Percentiles rank a stretch among this genome's conserved stretches.
Conservation (phyloP, 37 sponge, comb jelly and placozoan species). For the Theonella swinhoei region DNA sequence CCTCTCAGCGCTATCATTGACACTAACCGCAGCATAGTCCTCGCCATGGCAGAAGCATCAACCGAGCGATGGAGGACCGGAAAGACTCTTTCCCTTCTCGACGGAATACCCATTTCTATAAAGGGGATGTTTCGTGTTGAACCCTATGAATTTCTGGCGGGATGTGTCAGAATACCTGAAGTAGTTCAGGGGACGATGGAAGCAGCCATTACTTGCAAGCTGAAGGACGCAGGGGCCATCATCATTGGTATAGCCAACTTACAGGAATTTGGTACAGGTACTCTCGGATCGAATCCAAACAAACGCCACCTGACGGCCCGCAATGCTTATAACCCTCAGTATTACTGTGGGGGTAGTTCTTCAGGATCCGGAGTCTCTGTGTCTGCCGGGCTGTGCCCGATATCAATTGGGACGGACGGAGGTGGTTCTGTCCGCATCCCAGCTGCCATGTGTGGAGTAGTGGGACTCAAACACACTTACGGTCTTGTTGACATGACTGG, state of each 20-base stretch:
- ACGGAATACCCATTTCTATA: conserved; percentile 88
- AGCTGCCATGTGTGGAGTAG: conserved; percentile 84
- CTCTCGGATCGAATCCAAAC: conserved; percentile 89
- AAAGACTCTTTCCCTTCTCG: conserved; percentile 76
- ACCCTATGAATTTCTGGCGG: conserved; percentile 54
- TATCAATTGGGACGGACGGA: conserved; percentile 92
- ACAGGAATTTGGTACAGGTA: conserved; percentile 91
- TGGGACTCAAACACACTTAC: conserved; percentile 90
- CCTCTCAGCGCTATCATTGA: conserved; percentile 79
- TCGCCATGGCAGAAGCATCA: conserved; percentile 77
- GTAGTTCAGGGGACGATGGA: conserved; percentile 37
- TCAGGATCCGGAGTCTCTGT: conserved; percentile 88
- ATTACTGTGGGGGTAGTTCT: conserved; percentile 89
- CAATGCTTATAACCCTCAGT: conserved; percentile 85
- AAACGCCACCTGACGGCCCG: conserved; percentile 72
- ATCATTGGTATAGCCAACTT: conserved; percentile 91
- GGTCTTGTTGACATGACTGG: conserved; percentile 42
- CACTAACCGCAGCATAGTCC: conserved; percentile 38
- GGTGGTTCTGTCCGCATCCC: conserved; percentile 95
- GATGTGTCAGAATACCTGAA: conserved; percentile 38
- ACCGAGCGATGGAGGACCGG: conserved; percentile 77
- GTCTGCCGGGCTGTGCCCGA: conserved; percentile 84
- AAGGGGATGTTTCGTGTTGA: conserved; percentile 81
- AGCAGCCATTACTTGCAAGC: conserved; percentile 48
- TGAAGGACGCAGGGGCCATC: conserved; percentile 82